Base-by-base conservation (phyloP, 2,797 vertebrate species). In the Allobates femoralis region DNA sequence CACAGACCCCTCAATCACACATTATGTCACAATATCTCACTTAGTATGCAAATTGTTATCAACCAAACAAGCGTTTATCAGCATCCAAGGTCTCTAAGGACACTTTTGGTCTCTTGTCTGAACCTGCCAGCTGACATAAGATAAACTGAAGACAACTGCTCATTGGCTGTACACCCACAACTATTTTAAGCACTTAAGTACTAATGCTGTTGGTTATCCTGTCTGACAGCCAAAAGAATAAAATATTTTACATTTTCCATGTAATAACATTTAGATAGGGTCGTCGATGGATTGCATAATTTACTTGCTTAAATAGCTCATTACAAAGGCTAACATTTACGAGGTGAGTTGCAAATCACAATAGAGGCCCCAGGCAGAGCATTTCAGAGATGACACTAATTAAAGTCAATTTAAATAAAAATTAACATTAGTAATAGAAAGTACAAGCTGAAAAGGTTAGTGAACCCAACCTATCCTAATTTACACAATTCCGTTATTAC, bases 371-470 rank as follows among this genome's bases (percentile, higher is more conserved):
- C 30, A 34, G 77, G 80, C 51, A 69, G 50, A 26, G 0, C 51
- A 55, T 71, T 26, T 34, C 30, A 82, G 30, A 71, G 30, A 71
- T 56, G 64, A 51, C 3, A 21, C 28, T 55, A 69, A 51, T 55
- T 53, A 82, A 82, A 66, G n/a, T 37, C 30, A 56, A 69, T 55
- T 62, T 30, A 81, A 51, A 82, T 55, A 37, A 34, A 56, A 82
- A 71, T 37, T 34, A 37, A 56, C 21, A 71, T 26, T 71, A 71
- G 64, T 81, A 69, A 21, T 30, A 34, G 11, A 55, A 69, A n/a
- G 66, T 66, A 69, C 32, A 51, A 10, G 64, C 55, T 66, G 23
- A 34, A 82, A 37, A 71, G 66, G 51, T 71, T n/a, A 71, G 32
- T 16, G 34, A 71, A 56, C 66, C 5, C 50, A 56, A 82, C 50